These are phyloP conservation scores for Nephrotoma flavescens DNA, from an alignment of 2,888 invertebrate genomes.

Conservation along the genomic window DNA sequence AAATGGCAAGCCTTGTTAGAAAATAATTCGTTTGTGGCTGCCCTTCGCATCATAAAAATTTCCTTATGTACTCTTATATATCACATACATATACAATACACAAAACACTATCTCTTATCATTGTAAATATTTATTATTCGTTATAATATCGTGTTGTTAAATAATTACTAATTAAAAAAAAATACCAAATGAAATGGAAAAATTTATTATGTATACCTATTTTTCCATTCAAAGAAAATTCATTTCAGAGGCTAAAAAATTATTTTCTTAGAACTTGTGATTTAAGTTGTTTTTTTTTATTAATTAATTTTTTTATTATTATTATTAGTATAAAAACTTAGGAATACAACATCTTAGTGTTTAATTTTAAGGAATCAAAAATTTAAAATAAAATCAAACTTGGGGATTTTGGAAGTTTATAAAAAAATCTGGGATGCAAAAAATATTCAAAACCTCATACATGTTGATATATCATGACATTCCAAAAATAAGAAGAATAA, in stretches of 20 bases:
- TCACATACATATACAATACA: neutral
- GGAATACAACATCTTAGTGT: neutral
- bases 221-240: neutral
- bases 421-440: neutral
- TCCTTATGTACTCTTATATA: neutral
- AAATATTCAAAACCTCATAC: neutral
- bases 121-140: neutral
- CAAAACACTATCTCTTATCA: neutral
- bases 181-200: neutral
- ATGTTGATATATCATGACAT: neutral
- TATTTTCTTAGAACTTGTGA: neutral
- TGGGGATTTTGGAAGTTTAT: neutral
- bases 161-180: neutral
- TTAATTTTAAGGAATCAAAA: neutral
- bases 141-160: neutral
- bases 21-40: slow-evolving; percentile 8
- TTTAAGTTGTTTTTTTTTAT: neutral
- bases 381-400: neutral
- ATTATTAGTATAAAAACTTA: neutral
- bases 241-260: neutral
- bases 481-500: neutral
- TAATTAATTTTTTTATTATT: neutral
- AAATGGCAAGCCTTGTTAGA: slow-evolving; percentile 16
- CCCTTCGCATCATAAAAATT: neutral
- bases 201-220: neutral